A percentile compares a stretch with the other conserved stretches of the same genome.
Conservation (phyloP, 1,140 invertebrate genomes). For the Patella vulgata region DNA sequence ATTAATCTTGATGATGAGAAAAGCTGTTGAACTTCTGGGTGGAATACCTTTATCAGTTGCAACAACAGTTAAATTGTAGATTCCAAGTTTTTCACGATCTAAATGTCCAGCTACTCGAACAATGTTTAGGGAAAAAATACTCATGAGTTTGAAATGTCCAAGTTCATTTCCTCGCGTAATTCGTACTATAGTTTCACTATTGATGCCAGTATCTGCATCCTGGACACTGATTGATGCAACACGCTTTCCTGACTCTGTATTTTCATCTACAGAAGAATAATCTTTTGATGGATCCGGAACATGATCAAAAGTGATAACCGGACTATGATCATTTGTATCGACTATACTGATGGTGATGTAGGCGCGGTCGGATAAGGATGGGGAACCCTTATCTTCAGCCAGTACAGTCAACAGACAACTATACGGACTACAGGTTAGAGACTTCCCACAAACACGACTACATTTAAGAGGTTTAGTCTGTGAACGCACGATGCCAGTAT, state of each 20-base stretch:
- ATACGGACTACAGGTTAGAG: constrained; percentile 35
- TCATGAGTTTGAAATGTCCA: constrained; percentile 85
- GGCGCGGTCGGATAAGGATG: constrained; percentile 88
- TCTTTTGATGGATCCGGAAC: constrained; percentile 76
- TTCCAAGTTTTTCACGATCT: constrained; percentile 86
- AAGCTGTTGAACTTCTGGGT: constrained; percentile 88
- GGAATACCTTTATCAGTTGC: constrained; percentile 80
- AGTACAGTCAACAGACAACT: constrained; percentile 92
- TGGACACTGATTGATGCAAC: constrained; percentile 93
- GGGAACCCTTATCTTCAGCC: constrained; percentile 90
- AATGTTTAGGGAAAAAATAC: constrained; percentile 70
- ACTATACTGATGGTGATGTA: constrained; percentile 94
- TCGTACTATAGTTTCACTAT: constrained; percentile 85
- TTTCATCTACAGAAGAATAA: constrained; percentile 92
- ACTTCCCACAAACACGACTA: constrained; percentile 27
- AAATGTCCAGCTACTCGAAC: constrained; percentile 74
- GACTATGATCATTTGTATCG: constrained; percentile 93
- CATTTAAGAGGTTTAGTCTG: constrained; percentile 43
- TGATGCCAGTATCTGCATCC: constrained; percentile 89
- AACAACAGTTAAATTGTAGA: constrained; percentile 88
- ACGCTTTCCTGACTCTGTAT: constrained; percentile 84
- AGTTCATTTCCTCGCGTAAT: constrained; percentile 87
- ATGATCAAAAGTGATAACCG: constrained; percentile 86
- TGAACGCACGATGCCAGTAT: constrained; percentile 56
- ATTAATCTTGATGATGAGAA: constrained; percentile 87